Evolutionary conservation across 2,113 vertebrate genomes (phyloP).

Genomic region (Podarcis raffonei): DNA sequence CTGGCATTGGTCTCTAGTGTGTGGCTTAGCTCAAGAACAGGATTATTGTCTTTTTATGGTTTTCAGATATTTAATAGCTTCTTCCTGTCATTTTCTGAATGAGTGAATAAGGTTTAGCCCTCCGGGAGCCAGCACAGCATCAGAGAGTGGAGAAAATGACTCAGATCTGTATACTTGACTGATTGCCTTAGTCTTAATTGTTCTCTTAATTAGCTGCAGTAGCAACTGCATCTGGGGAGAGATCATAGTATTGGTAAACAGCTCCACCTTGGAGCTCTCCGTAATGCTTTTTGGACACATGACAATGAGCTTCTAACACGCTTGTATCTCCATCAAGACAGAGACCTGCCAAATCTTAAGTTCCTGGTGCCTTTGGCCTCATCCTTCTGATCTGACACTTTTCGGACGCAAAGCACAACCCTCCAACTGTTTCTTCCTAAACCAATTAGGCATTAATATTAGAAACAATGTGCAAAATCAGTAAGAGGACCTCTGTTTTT

Average conservation of each 20-base stretch:
- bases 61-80: slow-evolving; percentile 88
- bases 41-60: slow-evolving; percentile 86
- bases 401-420: slow-evolving; percentile 51
- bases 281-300: slow-evolving; percentile 82
- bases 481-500: not conserved
- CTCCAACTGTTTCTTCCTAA: slow-evolving; percentile 78
- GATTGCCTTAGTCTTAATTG: slow-evolving; percentile 93
- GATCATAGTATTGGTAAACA: slow-evolving; percentile 84
- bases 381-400: slow-evolving; percentile 67
- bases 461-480: not conserved
- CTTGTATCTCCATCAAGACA: slow-evolving; percentile 75
- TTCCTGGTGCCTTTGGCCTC: slow-evolving; percentile 65
- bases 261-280: slow-evolving; percentile 83
- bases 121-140: slow-evolving; percentile 77
- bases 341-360: slow-evolving; percentile 78
- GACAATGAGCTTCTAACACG: slow-evolving; percentile 77
- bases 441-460: slow-evolving; percentile 78
- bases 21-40: slow-evolving; percentile 78
- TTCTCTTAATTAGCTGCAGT: slow-evolving; percentile 98
- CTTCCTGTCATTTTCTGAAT: slow-evolving; percentile 89
- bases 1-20: slow-evolving; percentile 78
- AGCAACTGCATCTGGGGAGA: slow-evolving; percentile 90
- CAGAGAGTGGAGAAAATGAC: slow-evolving; percentile 78
- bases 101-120: slow-evolving; percentile 82
- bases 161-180: slow-evolving; percentile 83